Base-by-base conservation (phyloP, 2,888 invertebrate species). In the Epinotia bilunana region DNA sequence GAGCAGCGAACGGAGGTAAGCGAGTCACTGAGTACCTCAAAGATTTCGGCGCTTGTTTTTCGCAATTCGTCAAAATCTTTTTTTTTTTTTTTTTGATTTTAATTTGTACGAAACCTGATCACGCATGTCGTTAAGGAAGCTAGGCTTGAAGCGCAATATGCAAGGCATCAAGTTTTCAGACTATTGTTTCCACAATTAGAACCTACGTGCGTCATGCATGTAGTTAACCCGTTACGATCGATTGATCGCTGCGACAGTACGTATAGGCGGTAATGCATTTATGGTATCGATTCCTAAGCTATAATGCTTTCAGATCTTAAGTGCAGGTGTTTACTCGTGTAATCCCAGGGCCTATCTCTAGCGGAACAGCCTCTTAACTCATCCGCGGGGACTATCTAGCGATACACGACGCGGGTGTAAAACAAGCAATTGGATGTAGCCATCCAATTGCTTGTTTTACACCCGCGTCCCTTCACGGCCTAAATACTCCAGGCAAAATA, bases 401-500 rank as follows among this genome's bases (percentile, higher is more conserved):
- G n/a, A n/a, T n/a, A n/a, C n/a, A n/a, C n/a, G n/a, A n/a, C n/a
- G n/a, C n/a, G n/a, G n/a, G n/a, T n/a, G n/a, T n/a, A n/a, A n/a
- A n/a, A n/a, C n/a, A n/a, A n/a, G n/a, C n/a, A n/a, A n/a, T n/a
- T n/a, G n/a, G n/a, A n/a, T n/a, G n/a, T n/a, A n/a, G n/a, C n/a
- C 74, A 71, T 64, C 70, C 70, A 74, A 74, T 74, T 64, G 74
- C 64, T 74, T 65, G 74, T 74, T 74, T 74, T 74, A 74, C 74
- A 65, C 74, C 70, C 60, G 53, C 70, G 57, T 63, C 70, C 20
- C 65, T 75, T 75, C 72, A 72, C 75, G 61, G 71, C 72, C 62
- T 67, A 67, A 75, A n/a, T n/a, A n/a, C n/a, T n/a, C n/a, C n/a
- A n/a, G n/a, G n/a, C n/a, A n/a, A n/a, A n/a, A n/a, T n/a, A n/a